Evolutionary conservation across 1,140 invertebrate species (phyloP).

Genomic region (Caerostris extrusa): DNA sequence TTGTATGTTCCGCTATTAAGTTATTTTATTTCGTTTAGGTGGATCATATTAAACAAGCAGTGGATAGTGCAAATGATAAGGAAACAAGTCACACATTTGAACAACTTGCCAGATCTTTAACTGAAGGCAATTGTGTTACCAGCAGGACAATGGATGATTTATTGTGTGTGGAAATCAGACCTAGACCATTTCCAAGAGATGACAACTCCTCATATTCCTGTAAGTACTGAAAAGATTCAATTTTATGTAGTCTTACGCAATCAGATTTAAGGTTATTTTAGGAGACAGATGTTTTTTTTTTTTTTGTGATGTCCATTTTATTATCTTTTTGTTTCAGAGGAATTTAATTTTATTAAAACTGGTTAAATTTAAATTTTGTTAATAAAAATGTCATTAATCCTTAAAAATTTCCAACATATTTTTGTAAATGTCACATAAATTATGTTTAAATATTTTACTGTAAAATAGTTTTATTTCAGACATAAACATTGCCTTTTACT

Average conservation of each 20-base stretch:
- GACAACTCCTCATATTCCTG: neutral
- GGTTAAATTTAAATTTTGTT: too few relatives aligned
- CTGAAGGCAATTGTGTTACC: slow-evolving; percentile 75
- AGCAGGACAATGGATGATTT: slow-evolving; percentile 75
- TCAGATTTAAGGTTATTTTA: neutral
- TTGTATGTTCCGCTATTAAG: neutral
- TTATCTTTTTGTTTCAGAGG: neutral
- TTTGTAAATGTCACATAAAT: too few relatives aligned
- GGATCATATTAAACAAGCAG: slow-evolving; percentile 66
- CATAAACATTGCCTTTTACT: too few relatives aligned
- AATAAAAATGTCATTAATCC: too few relatives aligned
- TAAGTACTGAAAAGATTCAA: slow-evolving; percentile 39
- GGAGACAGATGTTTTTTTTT: neutral
- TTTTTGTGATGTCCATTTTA: neutral
- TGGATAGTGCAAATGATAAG: slow-evolving; percentile 76
- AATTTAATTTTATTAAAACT: too few relatives aligned
- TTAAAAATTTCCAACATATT: too few relatives aligned
- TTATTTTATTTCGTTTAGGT: slow-evolving; percentile 64
- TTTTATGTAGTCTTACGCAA: neutral
- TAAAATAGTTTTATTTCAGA: too few relatives aligned
- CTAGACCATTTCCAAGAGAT: slow-evolving; percentile 56
- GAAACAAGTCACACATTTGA: slow-evolving; percentile 77
- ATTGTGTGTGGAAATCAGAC: slow-evolving; percentile 61
- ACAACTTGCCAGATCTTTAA: slow-evolving; percentile 74
- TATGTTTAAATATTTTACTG: too few relatives aligned